Evolutionary conservation across 2,888 invertebrate genomes (phyloP).

Genomic region (Hoplodrina blanda): DNA sequence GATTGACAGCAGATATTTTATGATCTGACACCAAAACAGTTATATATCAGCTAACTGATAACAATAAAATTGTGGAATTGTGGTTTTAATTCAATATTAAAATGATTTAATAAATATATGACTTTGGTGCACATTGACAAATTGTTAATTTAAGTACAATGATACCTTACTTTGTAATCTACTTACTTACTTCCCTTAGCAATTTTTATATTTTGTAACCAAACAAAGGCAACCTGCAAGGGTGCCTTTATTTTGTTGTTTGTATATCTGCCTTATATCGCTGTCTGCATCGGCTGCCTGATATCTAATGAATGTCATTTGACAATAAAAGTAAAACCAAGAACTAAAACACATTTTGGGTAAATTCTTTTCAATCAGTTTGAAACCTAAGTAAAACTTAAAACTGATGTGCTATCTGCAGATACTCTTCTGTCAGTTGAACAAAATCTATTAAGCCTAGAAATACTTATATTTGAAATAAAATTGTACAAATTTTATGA

Average conservation of each 20-base stretch:
- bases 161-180: constrained; percentile 7
- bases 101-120: constrained; percentile 59
- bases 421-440: too few species aligned
- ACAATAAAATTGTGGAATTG: constrained; percentile 40
- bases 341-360: neutral
- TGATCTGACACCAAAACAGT: constrained; percentile 16
- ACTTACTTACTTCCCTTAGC: neutral
- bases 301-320: neutral
- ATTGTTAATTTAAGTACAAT: constrained; percentile 40
- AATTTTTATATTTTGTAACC: neutral
- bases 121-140: constrained; percentile 50
- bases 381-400: too few species aligned
- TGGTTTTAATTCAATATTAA: constrained; percentile 51
- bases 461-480: too few species aligned
- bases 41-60: constrained; percentile 43
- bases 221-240: neutral
- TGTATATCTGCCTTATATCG: neutral
- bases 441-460: too few species aligned
- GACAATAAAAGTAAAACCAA: neutral
- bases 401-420: too few species aligned
- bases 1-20: constrained; percentile 55
- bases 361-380: neutral
- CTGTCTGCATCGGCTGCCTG: too few species aligned
- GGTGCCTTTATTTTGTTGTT: neutral
- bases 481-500: too few species aligned